Conservation (phyloP, 2,797 vertebrate species). For the Microcaecilia unicolor region DNA sequence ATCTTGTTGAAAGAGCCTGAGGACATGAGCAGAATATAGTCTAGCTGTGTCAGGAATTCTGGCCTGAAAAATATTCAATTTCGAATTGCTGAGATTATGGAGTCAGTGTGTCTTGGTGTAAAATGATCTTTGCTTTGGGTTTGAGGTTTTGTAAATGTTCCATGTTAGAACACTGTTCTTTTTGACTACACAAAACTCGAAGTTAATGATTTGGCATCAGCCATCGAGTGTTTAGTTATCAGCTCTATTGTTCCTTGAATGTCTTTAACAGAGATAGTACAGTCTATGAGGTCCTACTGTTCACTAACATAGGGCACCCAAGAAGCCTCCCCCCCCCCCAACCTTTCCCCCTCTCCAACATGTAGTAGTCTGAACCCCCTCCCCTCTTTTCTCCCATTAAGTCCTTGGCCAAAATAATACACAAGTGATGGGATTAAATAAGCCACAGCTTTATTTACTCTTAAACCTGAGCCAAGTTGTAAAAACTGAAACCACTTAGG, state of each 20-base stretch:
- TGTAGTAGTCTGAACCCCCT: too few relatives aligned
- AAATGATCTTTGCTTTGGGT: slow-evolving; percentile 6
- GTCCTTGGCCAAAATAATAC: too few relatives aligned
- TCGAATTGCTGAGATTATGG: slow-evolving; percentile 3
- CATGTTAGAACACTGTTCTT: slow-evolving; percentile 2
- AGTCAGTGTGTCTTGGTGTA: slow-evolving; percentile 1
- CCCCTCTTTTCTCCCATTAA: too few relatives aligned
- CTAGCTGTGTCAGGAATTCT: background rate
- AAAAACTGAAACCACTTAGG: too few relatives aligned
- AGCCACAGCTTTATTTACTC: too few relatives aligned
- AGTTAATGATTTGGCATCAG: slow-evolving; percentile 5
- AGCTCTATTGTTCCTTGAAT: background rate
- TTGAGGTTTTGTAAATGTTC: slow-evolving; percentile 10
- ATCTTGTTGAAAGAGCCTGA: slow-evolving; percentile 1
- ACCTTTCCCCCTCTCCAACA: too few relatives aligned
- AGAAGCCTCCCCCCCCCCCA: too few relatives aligned
- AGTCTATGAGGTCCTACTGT: too few relatives aligned
- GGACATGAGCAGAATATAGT: slow-evolving; percentile 1
- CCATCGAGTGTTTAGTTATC: background rate
- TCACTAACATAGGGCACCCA: too few relatives aligned
- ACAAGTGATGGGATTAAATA: too few relatives aligned
- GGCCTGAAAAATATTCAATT: background rate
- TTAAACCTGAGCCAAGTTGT: too few relatives aligned
- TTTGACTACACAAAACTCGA: slow-evolving; percentile 1
- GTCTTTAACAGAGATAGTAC: too few relatives aligned